Percentiles rank a stretch among this genome's conserved stretches.
Evolutionary conservation across 2,113 vertebrate genomes (phyloP).

Genomic region (Petrocephalus zakoni): DNA sequence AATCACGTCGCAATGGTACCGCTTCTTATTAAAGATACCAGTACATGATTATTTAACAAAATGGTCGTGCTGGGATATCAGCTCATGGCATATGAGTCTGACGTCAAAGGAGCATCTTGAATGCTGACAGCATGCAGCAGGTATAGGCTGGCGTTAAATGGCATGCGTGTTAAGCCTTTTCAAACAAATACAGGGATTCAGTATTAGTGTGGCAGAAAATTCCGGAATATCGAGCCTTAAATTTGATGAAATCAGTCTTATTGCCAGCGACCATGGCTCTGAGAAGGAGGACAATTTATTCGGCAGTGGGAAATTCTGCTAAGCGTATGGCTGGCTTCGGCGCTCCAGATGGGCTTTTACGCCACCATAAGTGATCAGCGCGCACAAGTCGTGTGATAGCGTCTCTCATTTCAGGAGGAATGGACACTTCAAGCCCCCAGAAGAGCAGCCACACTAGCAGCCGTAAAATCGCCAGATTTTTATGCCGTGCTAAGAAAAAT

Average conservation of each 20-base stretch:
- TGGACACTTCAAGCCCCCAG: neutral
- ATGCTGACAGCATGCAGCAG: neutral
- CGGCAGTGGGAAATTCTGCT: conserved; percentile 18
- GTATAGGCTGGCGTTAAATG: neutral
- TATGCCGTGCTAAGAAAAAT: too few species aligned
- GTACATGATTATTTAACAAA: neutral
- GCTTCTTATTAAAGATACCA: neutral
- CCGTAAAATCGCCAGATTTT: neutral
- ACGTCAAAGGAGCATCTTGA: neutral
- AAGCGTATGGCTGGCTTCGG: conserved; percentile 21
- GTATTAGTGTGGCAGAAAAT: neutral
- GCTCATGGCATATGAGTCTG: neutral
- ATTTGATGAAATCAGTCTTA: conserved; percentile 10
- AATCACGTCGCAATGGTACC: neutral
- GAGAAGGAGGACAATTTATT: conserved; percentile 27
- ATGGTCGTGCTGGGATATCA: neutral
- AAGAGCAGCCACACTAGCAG: neutral
- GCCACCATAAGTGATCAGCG: conserved; percentile 17
- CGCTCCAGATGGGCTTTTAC: conserved; percentile 31
- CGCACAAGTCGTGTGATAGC: neutral
- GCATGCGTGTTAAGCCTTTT: neutral
- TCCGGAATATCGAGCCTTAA: conserved; percentile 6
- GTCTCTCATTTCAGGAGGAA: conserved; percentile 4
- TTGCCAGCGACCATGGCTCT: neutral
- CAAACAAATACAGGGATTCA: neutral